Base-by-base conservation (phyloP, 37 sponge, comb jelly and placozoan species). In the Crambe crambe region DNA sequence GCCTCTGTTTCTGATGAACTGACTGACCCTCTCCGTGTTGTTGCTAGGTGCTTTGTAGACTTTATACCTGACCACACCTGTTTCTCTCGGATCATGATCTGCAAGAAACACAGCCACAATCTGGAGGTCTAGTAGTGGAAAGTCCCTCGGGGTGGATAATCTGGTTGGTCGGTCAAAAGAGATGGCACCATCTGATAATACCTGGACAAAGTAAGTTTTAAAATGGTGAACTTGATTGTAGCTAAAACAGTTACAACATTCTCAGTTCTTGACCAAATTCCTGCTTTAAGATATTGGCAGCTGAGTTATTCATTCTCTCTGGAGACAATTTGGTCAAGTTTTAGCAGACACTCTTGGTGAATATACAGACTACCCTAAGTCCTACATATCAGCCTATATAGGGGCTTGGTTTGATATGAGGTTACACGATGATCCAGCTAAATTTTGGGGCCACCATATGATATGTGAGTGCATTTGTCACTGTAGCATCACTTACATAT, bases 91-190 rank as follows among this genome's bases (percentile, higher is more conserved):
- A 65, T 94, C 92, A 58, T 66, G 72, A 44, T 93, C 90, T 57
- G 76, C 42, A 87, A 90, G 90, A 81, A 79, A 93, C 37, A 87
- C 85, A 56, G 94, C 90, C 27, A 89, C 80, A 47, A 91, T 76
- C 26, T 78, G 44, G 26, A 54, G 17, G 39, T 42, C 22, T 35
- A 57, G 44, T 25, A 63, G 10, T 1, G 89, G 85, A 36, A 89
- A 89, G 0, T 23, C 23, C 26, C 41, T 27, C 1, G 85, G 80
- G 21, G n/a, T 26, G 4, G 18, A 57, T 43, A 66, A 68, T 15
- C 32, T 44, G 30, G 12, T 72, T 10, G 42, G 57, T 38, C 20
- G 26, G 20, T 58, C 62, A 38, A 89, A 84, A 39, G 89, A 74
- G 23, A 89, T 73, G 20, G 72, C 43, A 73, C 89, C 89, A 68